phyloP scores from a whole-genome alignment of 2,113 vertebrate species.

The Sminthopsis crassicaudata region DNA sequence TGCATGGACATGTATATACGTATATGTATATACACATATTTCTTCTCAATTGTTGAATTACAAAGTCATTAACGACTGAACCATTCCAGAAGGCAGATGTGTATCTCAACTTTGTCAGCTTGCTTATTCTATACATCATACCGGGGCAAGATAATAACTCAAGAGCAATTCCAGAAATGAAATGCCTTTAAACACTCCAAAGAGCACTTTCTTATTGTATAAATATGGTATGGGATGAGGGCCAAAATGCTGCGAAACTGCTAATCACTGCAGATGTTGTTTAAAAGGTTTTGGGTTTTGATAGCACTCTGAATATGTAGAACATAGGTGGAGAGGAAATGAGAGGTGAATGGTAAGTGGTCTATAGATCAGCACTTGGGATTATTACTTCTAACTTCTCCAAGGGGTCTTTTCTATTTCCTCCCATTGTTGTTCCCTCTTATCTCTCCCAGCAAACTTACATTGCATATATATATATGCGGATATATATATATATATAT shows the following conservation, averaged over 20 bases:
- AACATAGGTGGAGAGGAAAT: neutral
- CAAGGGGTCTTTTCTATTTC: neutral
- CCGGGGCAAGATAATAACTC: neutral
- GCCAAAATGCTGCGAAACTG: neutral
- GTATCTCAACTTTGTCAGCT: neutral
- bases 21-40: neutral
- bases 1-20: neutral
- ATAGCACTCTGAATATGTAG: neutral
- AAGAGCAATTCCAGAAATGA: neutral
- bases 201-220: neutral
- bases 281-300: neutral
- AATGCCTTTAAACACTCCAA: neutral
- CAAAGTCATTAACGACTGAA: neutral
- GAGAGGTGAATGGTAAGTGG: neutral
- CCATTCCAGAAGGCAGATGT: neutral
- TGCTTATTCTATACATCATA: neutral
- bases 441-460: neutral
- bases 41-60: neutral
- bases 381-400: neutral
- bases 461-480: neutral
- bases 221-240: neutral
- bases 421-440: neutral
- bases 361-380: neutral
- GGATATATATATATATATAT: no score
- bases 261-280: neutral